Conservation (phyloP, 2,113 vertebrate genomes). For the Phoenicopterus ruber region DNA sequence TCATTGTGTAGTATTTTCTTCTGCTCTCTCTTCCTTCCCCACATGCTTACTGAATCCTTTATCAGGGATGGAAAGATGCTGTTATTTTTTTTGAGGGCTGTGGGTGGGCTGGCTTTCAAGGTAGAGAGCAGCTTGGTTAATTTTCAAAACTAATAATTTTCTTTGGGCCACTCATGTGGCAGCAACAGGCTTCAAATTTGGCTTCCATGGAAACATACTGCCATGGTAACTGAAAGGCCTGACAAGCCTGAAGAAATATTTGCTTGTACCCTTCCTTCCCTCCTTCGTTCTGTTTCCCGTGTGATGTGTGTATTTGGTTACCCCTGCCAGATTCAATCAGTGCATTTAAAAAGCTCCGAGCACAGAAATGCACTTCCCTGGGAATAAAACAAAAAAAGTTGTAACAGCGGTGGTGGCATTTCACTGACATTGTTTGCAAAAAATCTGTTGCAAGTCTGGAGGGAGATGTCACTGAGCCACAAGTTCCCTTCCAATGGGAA, state of each 20-base stretch:
- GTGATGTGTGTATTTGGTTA: background rate
- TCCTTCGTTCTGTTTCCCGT: background rate
- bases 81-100: background rate
- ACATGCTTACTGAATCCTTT: background rate
- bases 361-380: background rate
- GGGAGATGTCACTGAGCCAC: background rate
- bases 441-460: background rate
- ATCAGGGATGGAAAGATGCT: background rate
- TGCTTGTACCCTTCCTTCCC: background rate
- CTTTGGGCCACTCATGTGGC: slow-evolving; percentile 22
- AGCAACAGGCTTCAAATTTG: slow-evolving; percentile 58
- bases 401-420: background rate
- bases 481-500: background rate
- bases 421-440: background rate
- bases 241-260: slow-evolving; percentile 14
- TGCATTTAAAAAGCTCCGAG: background rate
- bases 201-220: slow-evolving; percentile 72
- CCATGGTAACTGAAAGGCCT: slow-evolving; percentile 64
- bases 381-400: background rate
- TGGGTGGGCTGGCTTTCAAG: slow-evolving; percentile 15
- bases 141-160: slow-evolving; percentile 49
- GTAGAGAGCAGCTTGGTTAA: slow-evolving; percentile 31
- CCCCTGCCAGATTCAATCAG: background rate
- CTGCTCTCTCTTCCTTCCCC: background rate
- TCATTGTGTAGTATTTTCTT: background rate